phyloP scores from a whole-genome alignment of 2,113 vertebrate species.

The Riparia riparia region DNA sequence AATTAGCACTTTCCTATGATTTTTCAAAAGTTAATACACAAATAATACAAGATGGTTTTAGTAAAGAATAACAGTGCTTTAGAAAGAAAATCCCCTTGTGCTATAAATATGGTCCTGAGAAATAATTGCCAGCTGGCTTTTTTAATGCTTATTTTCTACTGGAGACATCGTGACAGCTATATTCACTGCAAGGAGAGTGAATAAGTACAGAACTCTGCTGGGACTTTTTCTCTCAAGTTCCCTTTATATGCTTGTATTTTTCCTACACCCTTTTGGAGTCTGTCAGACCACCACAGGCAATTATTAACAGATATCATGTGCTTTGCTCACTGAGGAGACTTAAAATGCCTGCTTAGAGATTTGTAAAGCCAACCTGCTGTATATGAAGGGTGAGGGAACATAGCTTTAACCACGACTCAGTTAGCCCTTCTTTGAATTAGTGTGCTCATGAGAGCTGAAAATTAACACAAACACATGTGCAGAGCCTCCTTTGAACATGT shows the following conservation, averaged over 20 bases:
- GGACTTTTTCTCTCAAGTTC: neutral
- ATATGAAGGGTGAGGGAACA: neutral
- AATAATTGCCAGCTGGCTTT: conserved; percentile 24
- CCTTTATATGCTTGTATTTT: neutral
- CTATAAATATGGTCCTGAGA: conserved; percentile 32
- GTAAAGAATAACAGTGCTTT: neutral
- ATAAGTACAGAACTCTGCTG: neutral
- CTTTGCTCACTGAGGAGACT: neutral
- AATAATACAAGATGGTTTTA: conserved; percentile 3
- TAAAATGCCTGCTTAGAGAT: neutral
- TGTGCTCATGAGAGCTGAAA: neutral
- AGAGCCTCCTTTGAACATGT: neutral
- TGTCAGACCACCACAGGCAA: neutral
- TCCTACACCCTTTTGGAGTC: neutral
- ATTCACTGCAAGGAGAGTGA: neutral
- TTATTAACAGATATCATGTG: neutral
- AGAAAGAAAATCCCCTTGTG: conserved; percentile 25
- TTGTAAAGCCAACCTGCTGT: neutral
- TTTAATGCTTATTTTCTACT: conserved; percentile 42
- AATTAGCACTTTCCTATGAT: conserved; percentile 14
- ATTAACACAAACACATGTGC: conserved; percentile 10
- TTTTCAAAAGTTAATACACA: conserved; percentile 25
- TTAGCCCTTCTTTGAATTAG: conserved; percentile 22
- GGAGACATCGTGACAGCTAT: conserved; percentile 14
- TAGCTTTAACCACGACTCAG: neutral